Evolutionary conservation across 1,140 invertebrate species (phyloP), one percentile per base, ranked within the genome.

Genomic region (Manduca sexta): DNA sequence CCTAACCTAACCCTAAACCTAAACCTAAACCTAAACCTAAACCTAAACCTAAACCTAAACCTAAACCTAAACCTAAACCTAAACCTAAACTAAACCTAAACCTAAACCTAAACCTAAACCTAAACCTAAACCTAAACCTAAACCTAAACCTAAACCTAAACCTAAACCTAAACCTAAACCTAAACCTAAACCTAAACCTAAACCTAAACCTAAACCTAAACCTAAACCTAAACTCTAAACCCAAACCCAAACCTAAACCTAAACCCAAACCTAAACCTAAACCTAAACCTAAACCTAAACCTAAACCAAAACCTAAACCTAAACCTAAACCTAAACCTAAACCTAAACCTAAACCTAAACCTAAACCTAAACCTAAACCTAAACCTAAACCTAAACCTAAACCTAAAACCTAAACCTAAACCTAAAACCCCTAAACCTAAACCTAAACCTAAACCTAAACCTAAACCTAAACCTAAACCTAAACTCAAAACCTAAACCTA

Each of bases 1-100:
- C 58, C 58, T 60, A 50, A 56, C 52, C 57, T 51, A 30, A 30
- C 29, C 29, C 5, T 6, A 5, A 5, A 30, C 5, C 5, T 11
- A 5, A 30, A 30, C 5, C 29, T 11, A 30, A 30, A 30, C 29
- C 29, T 6, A 30, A 30, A 30, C 29, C 29, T 6, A 30, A 30
- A 30, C 5, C 29, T 11, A 30, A 30, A 30, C 29, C 29, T 6
- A 30, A 30, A n/a, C n/a, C 29, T 11, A 30, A 30, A 30, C 29
- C 29, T 6, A 30, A 30, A 30, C 5, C 5, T 11, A 5, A 30
- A 30, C 5, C 29, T 11, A 30, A 30, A 30, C 29, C 29, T 6
- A 30, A 30, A 30, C 5, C 29, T 11, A 30, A 30, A 30, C 29
- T 11, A 30, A 30, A 30, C 29, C 29, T 11, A 30, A 30, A 30